These are phyloP conservation scores for Arothron firmamentum DNA, from an alignment of 2,113 vertebrate genomes.

Conservation along the genomic window DNA sequence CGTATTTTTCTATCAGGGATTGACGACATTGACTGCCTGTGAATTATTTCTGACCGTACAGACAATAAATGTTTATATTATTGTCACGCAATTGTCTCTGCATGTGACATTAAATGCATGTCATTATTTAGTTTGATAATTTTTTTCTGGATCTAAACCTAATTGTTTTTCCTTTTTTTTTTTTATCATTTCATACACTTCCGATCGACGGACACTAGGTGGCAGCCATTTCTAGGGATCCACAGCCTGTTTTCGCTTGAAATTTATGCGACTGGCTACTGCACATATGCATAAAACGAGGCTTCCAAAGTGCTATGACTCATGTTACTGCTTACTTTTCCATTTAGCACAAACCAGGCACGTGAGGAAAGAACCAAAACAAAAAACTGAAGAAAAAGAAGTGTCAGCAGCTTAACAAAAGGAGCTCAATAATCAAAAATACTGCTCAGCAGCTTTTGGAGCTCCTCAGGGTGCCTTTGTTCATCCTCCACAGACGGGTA, in stretches of 20 bases:
- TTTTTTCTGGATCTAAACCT: neutral
- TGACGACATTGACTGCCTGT: conserved; percentile 35
- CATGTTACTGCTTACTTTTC: conserved; percentile 6
- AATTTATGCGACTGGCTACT: conserved; percentile 18
- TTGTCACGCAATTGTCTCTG: neutral
- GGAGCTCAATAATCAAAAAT: conserved; percentile 45
- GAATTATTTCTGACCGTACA: conserved; percentile 45
- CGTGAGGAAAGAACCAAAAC: conserved; percentile 4
- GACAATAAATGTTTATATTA: conserved; percentile 68
- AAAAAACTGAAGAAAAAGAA: conserved; percentile 1
- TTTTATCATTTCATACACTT: neutral
- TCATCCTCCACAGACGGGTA: conserved; percentile 49
- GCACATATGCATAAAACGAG: conserved; percentile 20
- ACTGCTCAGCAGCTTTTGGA: conserved; percentile 47
- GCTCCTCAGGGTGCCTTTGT: conserved; percentile 32
- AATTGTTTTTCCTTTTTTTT: neutral
- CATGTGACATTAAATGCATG: neutral
- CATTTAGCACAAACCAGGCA: conserved; percentile 20
- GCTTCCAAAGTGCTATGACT: conserved; percentile 3
- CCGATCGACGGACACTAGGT: conserved; percentile 40
- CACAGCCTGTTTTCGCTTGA: neutral
- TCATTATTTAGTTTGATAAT: neutral
- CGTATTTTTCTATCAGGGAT: conserved; percentile 68
- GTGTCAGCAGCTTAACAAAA: conserved; percentile 29
- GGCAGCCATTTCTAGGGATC: conserved; percentile 25